These are phyloP conservation scores for Palaemon carinicauda DNA, from an alignment of 1,140 invertebrate species.

Conservation along the genomic window DNA sequence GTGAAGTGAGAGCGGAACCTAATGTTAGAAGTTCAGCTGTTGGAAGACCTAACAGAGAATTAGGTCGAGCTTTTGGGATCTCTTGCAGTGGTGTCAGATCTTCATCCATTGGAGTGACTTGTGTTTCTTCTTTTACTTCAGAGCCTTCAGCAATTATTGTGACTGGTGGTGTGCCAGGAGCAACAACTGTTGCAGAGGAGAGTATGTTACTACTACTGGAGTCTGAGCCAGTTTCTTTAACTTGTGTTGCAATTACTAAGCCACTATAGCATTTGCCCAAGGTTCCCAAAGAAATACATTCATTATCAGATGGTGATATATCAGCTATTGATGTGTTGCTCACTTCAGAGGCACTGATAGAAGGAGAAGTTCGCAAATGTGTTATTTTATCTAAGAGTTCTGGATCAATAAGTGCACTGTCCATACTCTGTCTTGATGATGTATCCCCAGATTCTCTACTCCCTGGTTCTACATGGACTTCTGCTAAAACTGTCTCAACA, in stretches of 20 bases:
- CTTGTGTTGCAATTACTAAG: constrained; percentile 13
- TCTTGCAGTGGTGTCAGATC: constrained; percentile 42
- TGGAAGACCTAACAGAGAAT: constrained; percentile 43
- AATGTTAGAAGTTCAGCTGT: constrained; percentile 40
- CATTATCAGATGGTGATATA: constrained; percentile 63
- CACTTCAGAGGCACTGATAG: constrained; percentile 58
- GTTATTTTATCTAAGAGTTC: constrained; percentile 58
- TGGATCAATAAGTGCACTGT: constrained; percentile 56
- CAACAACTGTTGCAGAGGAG: neutral
- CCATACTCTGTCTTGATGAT: constrained; percentile 48
- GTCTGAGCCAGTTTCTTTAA: constrained; percentile 14
- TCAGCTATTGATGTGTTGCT: constrained; percentile 62
- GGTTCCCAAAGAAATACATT: constrained; percentile 62
- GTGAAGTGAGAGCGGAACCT: constrained; percentile 50
- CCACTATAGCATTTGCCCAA: constrained; percentile 52
- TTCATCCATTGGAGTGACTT: constrained; percentile 25
- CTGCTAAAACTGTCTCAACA: constrained; percentile 10
- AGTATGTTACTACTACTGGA: neutral
- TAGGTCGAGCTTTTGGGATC: constrained; percentile 37
- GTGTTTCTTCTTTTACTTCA: neutral
- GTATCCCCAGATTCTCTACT: constrained; percentile 39
- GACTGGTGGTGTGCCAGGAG: constrained; percentile 29
- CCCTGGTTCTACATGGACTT: neutral
- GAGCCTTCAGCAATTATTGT: constrained; percentile 25
- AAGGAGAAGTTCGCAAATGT: constrained; percentile 52